These are phyloP conservation scores for Nyctereutes procyonoides DNA, from an alignment of 2,113 vertebrate genomes.

Conservation along the genomic window DNA sequence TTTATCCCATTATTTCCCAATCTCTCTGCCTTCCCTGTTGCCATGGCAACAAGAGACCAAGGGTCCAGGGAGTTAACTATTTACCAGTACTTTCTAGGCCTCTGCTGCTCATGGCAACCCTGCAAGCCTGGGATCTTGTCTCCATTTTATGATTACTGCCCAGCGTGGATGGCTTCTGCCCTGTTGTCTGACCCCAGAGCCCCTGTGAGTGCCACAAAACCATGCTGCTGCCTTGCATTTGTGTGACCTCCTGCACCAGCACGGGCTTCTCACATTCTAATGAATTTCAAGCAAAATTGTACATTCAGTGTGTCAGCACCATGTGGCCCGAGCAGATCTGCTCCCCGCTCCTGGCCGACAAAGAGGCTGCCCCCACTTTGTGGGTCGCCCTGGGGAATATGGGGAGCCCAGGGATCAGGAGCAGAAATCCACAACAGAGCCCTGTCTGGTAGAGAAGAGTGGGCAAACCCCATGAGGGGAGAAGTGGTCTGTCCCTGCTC, in stretches of 20 bases:
- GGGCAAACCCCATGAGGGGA: fast-evolving
- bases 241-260: not conserved
- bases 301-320: not conserved
- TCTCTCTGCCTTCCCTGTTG: not conserved
- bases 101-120: not conserved
- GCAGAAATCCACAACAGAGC: too few relatives aligned
- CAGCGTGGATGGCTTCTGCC: not conserved
- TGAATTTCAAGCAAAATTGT: not conserved
- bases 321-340: not conserved
- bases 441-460: not conserved
- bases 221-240: fast-evolving
- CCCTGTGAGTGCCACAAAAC: not conserved
- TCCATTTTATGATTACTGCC: fast-evolving
- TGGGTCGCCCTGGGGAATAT: not conserved
- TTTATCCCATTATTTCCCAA: not conserved
- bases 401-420: not conserved
- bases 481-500: not conserved
- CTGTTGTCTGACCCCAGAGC: not conserved
- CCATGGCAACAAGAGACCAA: not conserved
- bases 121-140: not conserved
- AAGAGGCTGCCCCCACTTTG: not conserved
- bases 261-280: not conserved
- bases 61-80: not conserved
- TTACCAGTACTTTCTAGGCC: not conserved
- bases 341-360: not conserved